These are phyloP conservation scores for Pollenia griseotomentosa DNA, from an alignment of 2,888 invertebrate species.

Conservation along the genomic window DNA sequence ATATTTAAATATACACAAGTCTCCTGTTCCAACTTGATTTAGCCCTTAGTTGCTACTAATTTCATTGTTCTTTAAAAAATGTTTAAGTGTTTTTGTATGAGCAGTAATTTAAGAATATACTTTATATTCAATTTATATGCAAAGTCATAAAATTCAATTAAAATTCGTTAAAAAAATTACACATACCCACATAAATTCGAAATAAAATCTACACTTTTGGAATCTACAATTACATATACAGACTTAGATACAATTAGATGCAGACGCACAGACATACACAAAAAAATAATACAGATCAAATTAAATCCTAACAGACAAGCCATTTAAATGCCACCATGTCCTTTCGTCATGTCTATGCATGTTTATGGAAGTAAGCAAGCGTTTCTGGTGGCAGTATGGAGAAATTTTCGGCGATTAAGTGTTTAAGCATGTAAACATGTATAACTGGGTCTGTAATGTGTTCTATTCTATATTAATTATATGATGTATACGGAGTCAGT, in stretches of 20 bases:
- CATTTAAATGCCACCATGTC: constrained; percentile 44
- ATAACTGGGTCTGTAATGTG: constrained; percentile 28
- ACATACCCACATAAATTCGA: background rate
- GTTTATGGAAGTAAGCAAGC: background rate
- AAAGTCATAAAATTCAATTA: constrained; percentile 63
- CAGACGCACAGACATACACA: background rate
- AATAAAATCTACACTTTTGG: constrained; percentile 14
- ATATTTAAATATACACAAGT: too few relatives aligned
- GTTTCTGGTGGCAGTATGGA: background rate
- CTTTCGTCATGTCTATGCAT: background rate
- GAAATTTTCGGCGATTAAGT: constrained; percentile 53
- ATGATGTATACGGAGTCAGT: background rate
- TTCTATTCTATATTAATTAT: constrained; percentile 29
- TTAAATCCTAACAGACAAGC: constrained; percentile 55
- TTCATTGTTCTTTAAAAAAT: background rate
- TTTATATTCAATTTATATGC: constrained; percentile 40
- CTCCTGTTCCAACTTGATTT: too few relatives aligned
- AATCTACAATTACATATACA: constrained; percentile 6
- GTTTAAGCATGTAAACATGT: constrained; percentile 53
- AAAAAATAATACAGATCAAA: constrained; percentile 35
- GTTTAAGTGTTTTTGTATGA: background rate
- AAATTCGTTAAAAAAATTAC: constrained; percentile 25
- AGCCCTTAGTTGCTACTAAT: background rate
- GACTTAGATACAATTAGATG: background rate
- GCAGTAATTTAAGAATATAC: constrained; percentile 1